phyloP scores from a whole-genome alignment of 2,888 invertebrate species.

The Cabera pusaria region DNA sequence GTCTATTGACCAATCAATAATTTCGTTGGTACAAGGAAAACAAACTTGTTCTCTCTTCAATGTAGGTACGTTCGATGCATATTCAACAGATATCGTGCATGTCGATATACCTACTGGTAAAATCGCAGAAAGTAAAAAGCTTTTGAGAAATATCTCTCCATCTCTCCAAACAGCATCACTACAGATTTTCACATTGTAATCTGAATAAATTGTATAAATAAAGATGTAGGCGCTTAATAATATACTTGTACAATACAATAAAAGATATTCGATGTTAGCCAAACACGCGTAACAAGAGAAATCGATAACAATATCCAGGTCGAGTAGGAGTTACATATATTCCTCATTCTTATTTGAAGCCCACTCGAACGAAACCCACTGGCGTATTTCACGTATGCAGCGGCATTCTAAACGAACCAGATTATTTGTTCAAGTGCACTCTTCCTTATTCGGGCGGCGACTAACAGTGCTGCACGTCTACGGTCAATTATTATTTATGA shows the following conservation, averaged over 20 bases:
- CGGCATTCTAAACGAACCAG: conserved; percentile 48
- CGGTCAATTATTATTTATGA: conserved; percentile 35
- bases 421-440: conserved; percentile 71
- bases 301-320: conserved; percentile 37
- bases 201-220: neutral
- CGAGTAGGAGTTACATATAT: conserved; percentile 51
- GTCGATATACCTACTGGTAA: neutral
- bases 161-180: neutral
- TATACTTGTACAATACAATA: neutral
- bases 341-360: conserved; percentile 43
- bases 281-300: conserved; percentile 28
- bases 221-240: conserved; percentile 7
- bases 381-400: conserved; percentile 47
- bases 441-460: conserved; percentile 55
- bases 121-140: conserved; percentile 12
- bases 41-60: conserved; percentile 16
- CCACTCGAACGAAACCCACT: conserved; percentile 50
- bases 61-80: conserved; percentile 16
- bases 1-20: conserved; percentile 16
- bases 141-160: conserved; percentile 6
- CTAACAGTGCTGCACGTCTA: conserved; percentile 42
- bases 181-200: neutral
- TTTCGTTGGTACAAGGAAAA: conserved; percentile 21
- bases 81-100: conserved; percentile 4
- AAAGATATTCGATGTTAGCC: conserved; percentile 16